Base-by-base conservation (phyloP, 1,140 invertebrate genomes). In the Octopus bimaculoides region DNA sequence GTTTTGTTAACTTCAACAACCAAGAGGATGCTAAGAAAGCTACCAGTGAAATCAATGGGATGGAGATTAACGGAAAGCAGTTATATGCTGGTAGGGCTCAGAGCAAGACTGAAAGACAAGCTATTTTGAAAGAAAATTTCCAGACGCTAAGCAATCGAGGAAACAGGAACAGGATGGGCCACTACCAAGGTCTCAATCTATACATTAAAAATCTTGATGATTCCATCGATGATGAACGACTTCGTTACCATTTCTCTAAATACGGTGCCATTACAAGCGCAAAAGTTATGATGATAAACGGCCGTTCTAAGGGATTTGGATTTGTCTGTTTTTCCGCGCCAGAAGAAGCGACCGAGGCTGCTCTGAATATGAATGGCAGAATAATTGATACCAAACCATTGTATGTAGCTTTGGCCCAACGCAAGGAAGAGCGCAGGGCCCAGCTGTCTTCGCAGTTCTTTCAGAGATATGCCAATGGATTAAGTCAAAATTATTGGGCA, bases 171-270 rank as follows among this genome's bases (percentile, higher is more conserved):
- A 61, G 17, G 17, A 17, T 61, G 1, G 56, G 17, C 17, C 56
- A 17, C 56, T 92, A 92, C 87, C 92, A 92, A 85, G 98, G 98
- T 75, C 97, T 99, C 4, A 99, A 99, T 89, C 92, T 99, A 82
- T 99, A 99, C 90, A 97, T 99, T 0, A 99, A 99, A 89, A 99
- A 99, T 89, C 91, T 99, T 84, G 98, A 99, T 90, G 98, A 99
- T 87, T 95, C 94, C 14, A 98, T 99, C 88, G 96, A 99, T 91
- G 97, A 99, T 91, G 97, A 99, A 88, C 93, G 94, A 82, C 92
- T 99, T 12, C 93, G 97, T 41, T 96, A 97, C 87, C 97, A 98
- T 91, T 99, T 99, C 90, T 93, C 95, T 80, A 93, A 94, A 77
- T 99, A 96, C 90, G 98, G 98, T 75, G 98, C 96, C 56, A 98